These are phyloP conservation scores for Oryzias celebensis DNA, from an alignment of 2,113 vertebrate genomes.

Conservation along the genomic window DNA sequence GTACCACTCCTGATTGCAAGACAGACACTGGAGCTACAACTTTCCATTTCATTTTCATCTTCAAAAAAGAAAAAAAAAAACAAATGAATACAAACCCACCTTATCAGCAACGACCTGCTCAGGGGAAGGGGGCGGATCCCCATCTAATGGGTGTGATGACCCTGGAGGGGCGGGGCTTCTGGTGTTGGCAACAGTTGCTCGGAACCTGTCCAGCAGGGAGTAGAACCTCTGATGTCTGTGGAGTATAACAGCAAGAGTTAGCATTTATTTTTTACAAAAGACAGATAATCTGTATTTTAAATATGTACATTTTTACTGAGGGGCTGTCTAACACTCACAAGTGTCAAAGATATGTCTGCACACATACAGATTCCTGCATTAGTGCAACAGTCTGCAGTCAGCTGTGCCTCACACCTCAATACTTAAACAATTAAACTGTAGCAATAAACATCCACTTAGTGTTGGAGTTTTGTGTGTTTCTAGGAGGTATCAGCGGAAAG, in stretches of 20 bases:
- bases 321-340: no score
- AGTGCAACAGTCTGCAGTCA: no score
- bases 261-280: no score
- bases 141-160: conserved; percentile 91
- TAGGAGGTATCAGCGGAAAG: no score
- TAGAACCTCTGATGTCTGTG: conserved; percentile 94
- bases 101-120: conserved; percentile 85
- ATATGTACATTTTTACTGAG: no score
- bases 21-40: not conserved
- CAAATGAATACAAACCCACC: conserved; percentile 60
- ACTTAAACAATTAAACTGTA: no score
- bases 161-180: conserved; percentile 82
- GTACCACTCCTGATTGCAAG: conserved; percentile 87
- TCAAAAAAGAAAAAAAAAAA: not conserved
- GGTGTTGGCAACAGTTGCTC: conserved; percentile 85
- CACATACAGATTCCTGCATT: no score
- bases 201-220: conserved; percentile 96
- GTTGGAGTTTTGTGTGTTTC: no score
- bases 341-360: no score
- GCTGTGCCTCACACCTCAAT: no score
- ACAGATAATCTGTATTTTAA: no score
- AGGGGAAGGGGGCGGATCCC: conserved; percentile 82
- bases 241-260: not conserved
- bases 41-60: not conserved
- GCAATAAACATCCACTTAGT: no score